These are phyloP conservation scores for Eucriotettix oculatus DNA, from an alignment of 2,888 invertebrate genomes.

Conservation along the genomic window DNA sequence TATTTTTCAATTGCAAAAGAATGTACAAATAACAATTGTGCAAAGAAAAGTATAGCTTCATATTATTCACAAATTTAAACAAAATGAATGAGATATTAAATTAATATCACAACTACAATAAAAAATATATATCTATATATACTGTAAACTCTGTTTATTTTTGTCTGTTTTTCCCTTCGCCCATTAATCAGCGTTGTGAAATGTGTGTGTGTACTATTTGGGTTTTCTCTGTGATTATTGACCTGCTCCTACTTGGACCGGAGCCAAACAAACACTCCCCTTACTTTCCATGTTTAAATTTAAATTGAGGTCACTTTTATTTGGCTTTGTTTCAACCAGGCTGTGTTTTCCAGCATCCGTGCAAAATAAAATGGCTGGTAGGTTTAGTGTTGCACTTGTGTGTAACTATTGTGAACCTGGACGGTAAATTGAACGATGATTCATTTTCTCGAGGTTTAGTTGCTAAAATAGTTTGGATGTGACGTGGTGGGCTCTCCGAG, in stretches of 20 bases:
- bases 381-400: no score
- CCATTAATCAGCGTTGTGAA: neutral
- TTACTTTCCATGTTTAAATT: constrained; percentile 1
- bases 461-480: no score
- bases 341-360: neutral
- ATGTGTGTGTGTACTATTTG: neutral
- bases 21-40: constrained; percentile 8
- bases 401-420: neutral
- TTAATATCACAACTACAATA: constrained; percentile 13
- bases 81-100: constrained; percentile 12
- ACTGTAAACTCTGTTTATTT: no score
- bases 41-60: constrained; percentile 2
- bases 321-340: constrained; percentile 5
- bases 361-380: no score
- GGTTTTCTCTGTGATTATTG: no score
- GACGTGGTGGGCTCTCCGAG: neutral
- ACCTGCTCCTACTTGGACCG: neutral
- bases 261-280: neutral
- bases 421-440: neutral
- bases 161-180: neutral
- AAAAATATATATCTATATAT: constrained; percentile 1
- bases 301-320: constrained; percentile 7
- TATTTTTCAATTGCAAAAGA: neutral
- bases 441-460: no score
- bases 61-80: neutral